Evolutionary conservation across 1,140 invertebrate species (phyloP), one percentile per base, ranked within the genome.

Genomic region (Holotrichia oblita): DNA sequence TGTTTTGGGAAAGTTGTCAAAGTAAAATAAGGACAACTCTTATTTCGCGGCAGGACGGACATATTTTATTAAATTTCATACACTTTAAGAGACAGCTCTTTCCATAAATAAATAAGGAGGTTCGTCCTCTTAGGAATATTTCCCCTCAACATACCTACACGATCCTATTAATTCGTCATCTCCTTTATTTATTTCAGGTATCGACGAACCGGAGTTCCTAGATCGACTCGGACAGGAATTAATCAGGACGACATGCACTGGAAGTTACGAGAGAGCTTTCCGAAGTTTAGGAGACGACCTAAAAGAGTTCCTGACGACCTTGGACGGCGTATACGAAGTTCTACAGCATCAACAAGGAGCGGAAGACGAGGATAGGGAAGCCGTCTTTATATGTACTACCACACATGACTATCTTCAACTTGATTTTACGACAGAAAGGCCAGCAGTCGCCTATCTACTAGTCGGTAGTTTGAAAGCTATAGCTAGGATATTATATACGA

Each of bases 271-370:
- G 81, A 87, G 92, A 79, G 93, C 95, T 7, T 91, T 96, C 77
- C 90, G 90, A 79, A 94, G 94, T 80, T 90, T 97, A 24, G 95
- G 95, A 24, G 92, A 93, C 76, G 91, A 96, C 87, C 88, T 96
- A 78, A 90, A 93, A 73, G 94, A 95, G 79, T 96, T 97, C 86
- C 87, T 97, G 2, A 95, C 93, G 44, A 95, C 95, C 12, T 86
- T 97, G 75, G 96, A 98, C 84, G 96, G 96, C 78, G 94, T 98
- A 2, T 95, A 97, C 83, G 96, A 98, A 87, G 94, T 95, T 12
- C 89, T 96, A 8, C 94, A 94, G 83, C 91, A 92, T 84, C 91
- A 93, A 85, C 88, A 89, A 20, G 87, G 86, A 22, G 87, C 86
- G 80, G 87, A 88, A 10, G 91, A 93, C 76, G 90, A 89, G 40